Evolutionary conservation across 2,113 vertebrate species (phyloP), one percentile per base, ranked within the genome.

Genomic region (Paedocypris sp.): DNA sequence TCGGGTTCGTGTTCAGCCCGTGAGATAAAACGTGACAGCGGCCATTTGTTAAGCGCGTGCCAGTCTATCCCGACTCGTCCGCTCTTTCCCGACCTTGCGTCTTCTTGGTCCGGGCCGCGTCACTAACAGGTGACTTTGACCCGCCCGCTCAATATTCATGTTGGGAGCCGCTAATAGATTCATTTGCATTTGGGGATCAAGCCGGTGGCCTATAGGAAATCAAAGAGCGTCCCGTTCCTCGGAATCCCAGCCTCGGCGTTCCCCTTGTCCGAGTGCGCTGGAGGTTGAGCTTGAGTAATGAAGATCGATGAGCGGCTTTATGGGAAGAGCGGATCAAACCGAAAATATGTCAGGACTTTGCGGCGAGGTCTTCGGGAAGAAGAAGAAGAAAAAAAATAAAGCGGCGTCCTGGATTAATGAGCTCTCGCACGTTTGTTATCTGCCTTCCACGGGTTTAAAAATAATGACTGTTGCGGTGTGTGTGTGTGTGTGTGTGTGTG

Each of bases 51-150:
- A n/a, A n/a, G n/a, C n/a, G n/a, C n/a, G n/a, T n/a, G n/a, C n/a
- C n/a, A n/a, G n/a, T n/a, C n/a, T n/a, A n/a, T n/a, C n/a, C n/a
- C n/a, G 38, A 20, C 38, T 57, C 36, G 22, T 43, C 16, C 16
- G 12, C 38, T 31, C 26, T 57, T n/a, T n/a, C n/a, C n/a, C n/a
- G n/a, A n/a, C n/a, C n/a, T n/a, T n/a, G n/a, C n/a, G n/a, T n/a
- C n/a, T n/a, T n/a, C n/a, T n/a, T n/a, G n/a, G n/a, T n/a, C n/a
- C n/a, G n/a, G n/a, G n/a, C n/a, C 16, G 31, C 43, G 72, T 77
- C 82, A 82, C 84, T 82, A 84, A 77, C 76, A 75, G 72, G 75
- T 82, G 82, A 84, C 81, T 77, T 82, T 84, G 82, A 85, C 78
- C 80, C 77, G 78, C 74, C 73, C 69, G 80, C 79, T 81, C 71